Percentiles rank a stretch among this genome's conserved stretches.
These are phyloP conservation scores for Hanleya hanleyi DNA, from an alignment of 2,888 invertebrate species.

Conservation along the genomic window DNA sequence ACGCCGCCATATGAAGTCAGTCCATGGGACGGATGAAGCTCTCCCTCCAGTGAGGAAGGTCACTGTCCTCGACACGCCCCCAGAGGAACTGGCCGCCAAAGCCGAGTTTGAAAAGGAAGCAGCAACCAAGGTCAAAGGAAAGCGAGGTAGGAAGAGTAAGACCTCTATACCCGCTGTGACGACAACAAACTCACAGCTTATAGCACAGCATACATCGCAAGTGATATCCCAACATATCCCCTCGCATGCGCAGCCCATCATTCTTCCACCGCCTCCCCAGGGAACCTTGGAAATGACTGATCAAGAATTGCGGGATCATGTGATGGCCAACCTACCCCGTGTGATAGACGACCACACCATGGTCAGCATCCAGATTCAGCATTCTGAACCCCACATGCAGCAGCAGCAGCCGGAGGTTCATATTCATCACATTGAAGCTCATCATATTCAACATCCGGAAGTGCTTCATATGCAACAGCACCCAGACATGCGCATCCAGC, in stretches of 20 bases:
- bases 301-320: neutral
- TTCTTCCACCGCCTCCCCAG: neutral
- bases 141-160: neutral
- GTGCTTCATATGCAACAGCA: no score
- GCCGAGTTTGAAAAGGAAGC: slow-evolving; percentile 10
- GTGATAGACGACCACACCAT: neutral
- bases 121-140: neutral
- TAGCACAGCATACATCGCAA: neutral
- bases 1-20: slow-evolving; percentile 52
- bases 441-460: no score
- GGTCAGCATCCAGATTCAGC: neutral
- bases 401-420: neutral
- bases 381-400: neutral
- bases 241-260: neutral
- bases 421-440: neutral
- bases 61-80: slow-evolving; percentile 42
- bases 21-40: slow-evolving; percentile 52
- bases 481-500: neutral
- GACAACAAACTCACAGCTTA: neutral
- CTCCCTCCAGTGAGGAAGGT: slow-evolving; percentile 54
- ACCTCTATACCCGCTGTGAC: neutral
- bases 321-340: neutral
- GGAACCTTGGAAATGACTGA: neutral
- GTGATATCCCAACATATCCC: neutral
- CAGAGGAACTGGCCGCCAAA: slow-evolving; percentile 26